phyloP scores from a whole-genome alignment of 2,113 vertebrate genomes.

The Grallaria varia region DNA sequence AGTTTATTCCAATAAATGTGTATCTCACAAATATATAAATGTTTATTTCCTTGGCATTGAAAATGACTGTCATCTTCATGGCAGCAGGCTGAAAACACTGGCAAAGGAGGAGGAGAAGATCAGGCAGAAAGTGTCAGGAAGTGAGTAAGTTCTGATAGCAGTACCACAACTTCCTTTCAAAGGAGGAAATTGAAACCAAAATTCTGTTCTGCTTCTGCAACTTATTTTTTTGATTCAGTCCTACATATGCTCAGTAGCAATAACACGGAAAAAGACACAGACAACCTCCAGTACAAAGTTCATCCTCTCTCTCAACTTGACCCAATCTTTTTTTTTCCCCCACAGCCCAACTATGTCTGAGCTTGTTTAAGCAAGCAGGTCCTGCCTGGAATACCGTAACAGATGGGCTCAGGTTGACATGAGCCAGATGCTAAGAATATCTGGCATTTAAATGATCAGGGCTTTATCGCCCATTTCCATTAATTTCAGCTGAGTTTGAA shows the following conservation, averaged over 20 bases:
- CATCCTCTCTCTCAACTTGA: background rate
- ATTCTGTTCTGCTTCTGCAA: background rate
- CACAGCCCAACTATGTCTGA: background rate
- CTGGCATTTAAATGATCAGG: background rate
- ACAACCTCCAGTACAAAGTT: background rate
- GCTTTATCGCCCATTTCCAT: background rate
- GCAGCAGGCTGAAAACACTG: background rate
- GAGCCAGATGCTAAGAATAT: background rate
- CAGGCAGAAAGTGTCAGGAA: background rate
- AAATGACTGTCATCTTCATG: accelerated
- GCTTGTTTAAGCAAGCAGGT: background rate
- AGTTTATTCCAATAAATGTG: background rate
- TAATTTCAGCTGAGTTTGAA: background rate
- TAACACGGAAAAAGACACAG: background rate
- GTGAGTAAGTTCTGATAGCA: background rate
- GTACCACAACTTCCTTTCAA: background rate
- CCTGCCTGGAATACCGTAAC: background rate
- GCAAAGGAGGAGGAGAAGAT: background rate
- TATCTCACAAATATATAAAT: background rate
- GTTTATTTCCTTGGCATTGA: background rate
- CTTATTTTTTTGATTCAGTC: background rate
- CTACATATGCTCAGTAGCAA: background rate
- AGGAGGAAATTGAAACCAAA: conserved; percentile 1
- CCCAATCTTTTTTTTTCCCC: background rate
- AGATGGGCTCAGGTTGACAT: background rate